Base-by-base conservation (phyloP, 2,888 invertebrate species). In the Macrophya annulata region DNA sequence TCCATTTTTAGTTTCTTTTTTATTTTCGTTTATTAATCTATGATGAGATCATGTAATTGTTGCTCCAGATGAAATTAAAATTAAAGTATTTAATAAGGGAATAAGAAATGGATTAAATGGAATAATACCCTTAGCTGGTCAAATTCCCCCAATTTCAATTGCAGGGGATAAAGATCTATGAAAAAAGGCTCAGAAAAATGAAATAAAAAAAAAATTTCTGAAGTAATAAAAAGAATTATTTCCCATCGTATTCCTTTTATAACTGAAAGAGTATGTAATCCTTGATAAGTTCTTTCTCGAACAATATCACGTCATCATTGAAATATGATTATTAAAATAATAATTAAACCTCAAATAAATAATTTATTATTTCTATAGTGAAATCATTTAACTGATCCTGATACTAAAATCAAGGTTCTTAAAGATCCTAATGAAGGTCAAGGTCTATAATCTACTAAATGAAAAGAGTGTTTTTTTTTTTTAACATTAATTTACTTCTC, bases 141-240 rank as follows among this genome's bases (percentile, higher is more conserved):
- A 97, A 25, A 92, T 94, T 87, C 93, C 92, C 8, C 96, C 96
- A 91, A 96, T 90, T 93, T 96, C 95, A 89, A 95, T 93, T 51
- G 93, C 91, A 0, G 95, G 95, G 0, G 94, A 93, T 87, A 95
- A 89, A 85, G 93, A 93, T 89, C 93, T 93, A 90, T 94, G 94
- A 88, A 94, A 91, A 86, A 90, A 93, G 37, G 94, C 93, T 93
- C 95, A 95, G 91, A 96, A 96, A 92, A 96, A 95, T 21, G 94
- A 94, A 82, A 95, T 90, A 90, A 96, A 95, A 91, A 95, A 88
- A 96, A 93, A 88, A 96, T 93, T 95, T 96, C 96, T 77, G 96
- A 96, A 8, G 95, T 92, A 95, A 96, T 96, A 95, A 96, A 96
- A 94, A 96, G 92, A 92, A 96, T 95, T 95, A 96, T 96, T 89